Conservation (phyloP, 2,113 vertebrate species). For the Copsychus sechellarum region DNA sequence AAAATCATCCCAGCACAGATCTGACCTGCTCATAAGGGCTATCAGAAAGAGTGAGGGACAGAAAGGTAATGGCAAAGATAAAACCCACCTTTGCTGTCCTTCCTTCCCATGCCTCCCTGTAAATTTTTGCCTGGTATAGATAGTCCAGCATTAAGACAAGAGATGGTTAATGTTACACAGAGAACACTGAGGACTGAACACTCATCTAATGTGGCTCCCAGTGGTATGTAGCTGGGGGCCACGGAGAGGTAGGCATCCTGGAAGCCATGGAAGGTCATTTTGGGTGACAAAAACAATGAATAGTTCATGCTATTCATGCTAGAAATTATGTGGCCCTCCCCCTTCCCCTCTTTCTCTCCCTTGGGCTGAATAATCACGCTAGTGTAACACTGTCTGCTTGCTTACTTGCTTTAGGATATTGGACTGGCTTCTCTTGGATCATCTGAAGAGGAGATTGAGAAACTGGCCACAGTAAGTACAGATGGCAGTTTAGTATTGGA, state of each 20-base stretch:
- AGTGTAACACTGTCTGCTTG: conserved; percentile 31
- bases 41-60: not conserved
- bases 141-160: not conserved
- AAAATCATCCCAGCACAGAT: not conserved
- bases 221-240: conserved; percentile 42
- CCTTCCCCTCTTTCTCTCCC: conserved; percentile 39
- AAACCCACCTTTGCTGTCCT: not conserved
- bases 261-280: conserved; percentile 59
- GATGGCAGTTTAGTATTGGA: not conserved
- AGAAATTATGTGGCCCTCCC: conserved; percentile 33
- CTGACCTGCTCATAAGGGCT: not conserved
- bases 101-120: not conserved
- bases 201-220: conserved; percentile 25
- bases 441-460: conserved; percentile 86
- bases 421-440: conserved; percentile 84
- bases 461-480: conserved; percentile 81
- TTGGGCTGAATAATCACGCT: conserved; percentile 57
- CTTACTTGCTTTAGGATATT: conserved; percentile 77
- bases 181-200: not conserved
- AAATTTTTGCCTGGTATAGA: not conserved
- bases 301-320: conserved; percentile 59
- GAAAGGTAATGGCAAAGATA: not conserved
- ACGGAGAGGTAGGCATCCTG: conserved; percentile 65
- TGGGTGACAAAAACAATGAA: conserved; percentile 64
- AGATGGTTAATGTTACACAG: conserved; percentile 30